Evolutionary conservation across 2,888 invertebrate species (phyloP).

Genomic region (Reticulitermes lucifugus): DNA sequence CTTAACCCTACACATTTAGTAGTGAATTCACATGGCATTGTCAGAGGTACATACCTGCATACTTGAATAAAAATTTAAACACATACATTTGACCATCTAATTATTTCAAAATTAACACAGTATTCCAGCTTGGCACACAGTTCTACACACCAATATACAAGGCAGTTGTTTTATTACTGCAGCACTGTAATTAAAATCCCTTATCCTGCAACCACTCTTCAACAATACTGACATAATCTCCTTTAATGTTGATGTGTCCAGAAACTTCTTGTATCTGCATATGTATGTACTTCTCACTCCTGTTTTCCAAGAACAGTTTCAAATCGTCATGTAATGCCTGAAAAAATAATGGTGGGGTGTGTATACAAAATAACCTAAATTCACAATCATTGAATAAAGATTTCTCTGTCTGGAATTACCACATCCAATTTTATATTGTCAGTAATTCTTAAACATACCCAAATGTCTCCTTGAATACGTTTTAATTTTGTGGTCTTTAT

Average conservation of each 20-base stretch:
- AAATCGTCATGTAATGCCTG: conserved; percentile 75
- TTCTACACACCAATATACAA: too few relatives aligned
- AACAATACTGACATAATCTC: conserved; percentile 77
- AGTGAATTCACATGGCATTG: too few relatives aligned
- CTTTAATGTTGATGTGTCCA: conserved; percentile 77
- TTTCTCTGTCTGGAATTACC: background rate
- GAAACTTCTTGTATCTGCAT: conserved; percentile 81
- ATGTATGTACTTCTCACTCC: conserved; percentile 66
- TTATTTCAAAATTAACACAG: too few relatives aligned
- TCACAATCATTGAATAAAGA: background rate
- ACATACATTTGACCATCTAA: too few relatives aligned
- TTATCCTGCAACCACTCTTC: conserved; percentile 77
- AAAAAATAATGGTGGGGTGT: background rate
- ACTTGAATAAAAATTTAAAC: too few relatives aligned
- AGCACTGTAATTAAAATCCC: conserved; percentile 72
- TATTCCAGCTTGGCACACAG: too few relatives aligned
- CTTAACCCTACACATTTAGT: too few relatives aligned
- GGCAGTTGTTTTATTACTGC: too few relatives aligned
- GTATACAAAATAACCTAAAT: background rate
- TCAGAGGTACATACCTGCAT: too few relatives aligned
- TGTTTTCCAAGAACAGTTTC: conserved; percentile 70
- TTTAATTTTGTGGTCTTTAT: conserved; percentile 75
- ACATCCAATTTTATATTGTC: background rate
- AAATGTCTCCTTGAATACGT: conserved; percentile 87
- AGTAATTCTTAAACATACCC: conserved; percentile 65